Evolutionary conservation across 92 coral and sea anemone species (phyloP), one percentile per base, ranked within the genome.

Genomic region (Chrysogorgia sp.): DNA sequence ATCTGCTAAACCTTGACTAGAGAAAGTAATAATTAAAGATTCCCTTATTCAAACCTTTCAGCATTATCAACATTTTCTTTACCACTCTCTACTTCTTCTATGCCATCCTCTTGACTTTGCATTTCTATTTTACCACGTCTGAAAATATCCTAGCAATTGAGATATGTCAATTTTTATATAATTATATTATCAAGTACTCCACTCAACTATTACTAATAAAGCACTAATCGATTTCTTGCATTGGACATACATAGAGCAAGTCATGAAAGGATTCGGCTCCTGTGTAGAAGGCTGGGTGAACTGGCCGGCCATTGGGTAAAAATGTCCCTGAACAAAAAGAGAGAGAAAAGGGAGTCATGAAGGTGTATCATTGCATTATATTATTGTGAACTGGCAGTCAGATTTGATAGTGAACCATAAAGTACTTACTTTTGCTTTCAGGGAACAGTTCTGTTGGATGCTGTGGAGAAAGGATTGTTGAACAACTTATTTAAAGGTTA

Each of bases 211-310:
- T n/a, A n/a, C n/a, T n/a, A n/a, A n/a, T n/a, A n/a, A n/a, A n/a
- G n/a, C n/a, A n/a, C n/a, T n/a, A n/a, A n/a, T n/a, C n/a, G n/a
- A n/a, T n/a, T n/a, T n/a, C n/a, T n/a, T n/a, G n/a, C n/a, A 6
- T n/a, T 40, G 0, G 58, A 90, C 97, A 89, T 67, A 94, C 98
- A 80, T 79, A 94, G 52, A 94, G 74, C 29, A 87, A 76, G 62
- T 94, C 90, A 56, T 94, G 93, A 76, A 84, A 94, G 26, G 89
- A 92, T 56, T 82, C 81, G 58, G 89, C 85, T 40, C 98, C 98
- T 24, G 98, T 91, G 61, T 89, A 94, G 79, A 91, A 94, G 12
- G 93, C 98, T 10, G 97, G 84, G 31, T 88, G 86, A 7, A 80
- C 24, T 43, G 98, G 98, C 10, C 94, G 87, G 0, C 98, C 96